Evolutionary conservation across 2,888 invertebrate species (phyloP), one percentile per base, ranked within the genome.

Genomic region (Athripsodes cinereus): DNA sequence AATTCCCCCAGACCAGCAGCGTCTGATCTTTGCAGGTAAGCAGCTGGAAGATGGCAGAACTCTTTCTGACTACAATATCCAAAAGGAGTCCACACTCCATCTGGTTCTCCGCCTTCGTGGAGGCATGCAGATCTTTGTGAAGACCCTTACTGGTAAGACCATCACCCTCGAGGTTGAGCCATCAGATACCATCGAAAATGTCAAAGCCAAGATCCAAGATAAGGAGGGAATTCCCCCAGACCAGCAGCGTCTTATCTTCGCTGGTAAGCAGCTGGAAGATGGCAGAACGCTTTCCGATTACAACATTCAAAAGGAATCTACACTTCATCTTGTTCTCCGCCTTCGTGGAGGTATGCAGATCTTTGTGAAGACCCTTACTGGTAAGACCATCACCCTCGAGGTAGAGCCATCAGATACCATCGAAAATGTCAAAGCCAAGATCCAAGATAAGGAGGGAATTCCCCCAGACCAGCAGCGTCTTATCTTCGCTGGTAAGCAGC

Each of bases 261-360:
- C 94, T 67, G 96, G 96, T 55, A 96, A 95, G 74, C 96, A 96
- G 76, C 75, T 96, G 69, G 96, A 96, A 78, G 96, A 96, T 84
- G 96, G 84, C 0, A 78, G 85, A 26, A 85, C 85, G 0, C 70
- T 86, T 1, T 82, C 82, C 0, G 86, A 86, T 67, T 85, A 85
- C 71, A 85, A 85, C 65, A 85, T 85, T 66, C 84, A 86, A 66
- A 84, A 85, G 65, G 79, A 79, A 66, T 76, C 78, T 2, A 78
- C 80, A 22, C 72, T 80, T 52, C 78, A 80, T 66, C 67, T 80
- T 63, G 79, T 79, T 2, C 69, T 81, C 10, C 71, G 79, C 65
- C 70, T 66, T 78, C 72, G 85, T 60, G 86, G 85, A 66, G 86
- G 85, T 65, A 85, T 86, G 73, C 76, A 85, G 71, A 85, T 85